A percentile compares a stretch with the other conserved stretches of the same genome.
Conservation (phyloP, 2,797 vertebrate species). For the Sebastes goodei region DNA sequence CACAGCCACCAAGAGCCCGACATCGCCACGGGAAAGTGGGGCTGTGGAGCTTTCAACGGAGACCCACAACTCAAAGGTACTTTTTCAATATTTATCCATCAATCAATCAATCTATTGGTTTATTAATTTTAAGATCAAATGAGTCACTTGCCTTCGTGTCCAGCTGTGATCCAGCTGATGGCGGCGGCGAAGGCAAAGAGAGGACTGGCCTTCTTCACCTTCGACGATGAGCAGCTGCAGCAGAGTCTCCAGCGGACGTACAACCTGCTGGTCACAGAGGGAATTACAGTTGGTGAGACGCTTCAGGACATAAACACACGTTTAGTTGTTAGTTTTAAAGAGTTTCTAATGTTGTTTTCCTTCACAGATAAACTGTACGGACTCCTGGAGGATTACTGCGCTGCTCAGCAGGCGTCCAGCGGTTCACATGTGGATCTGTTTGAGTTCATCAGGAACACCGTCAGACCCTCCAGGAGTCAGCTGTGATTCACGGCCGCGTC, state of each 20-base stretch:
- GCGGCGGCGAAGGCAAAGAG: constrained; percentile 67
- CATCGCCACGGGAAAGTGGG: constrained; percentile 84
- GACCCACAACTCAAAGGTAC: constrained; percentile 83
- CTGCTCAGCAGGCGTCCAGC: fast-evolving
- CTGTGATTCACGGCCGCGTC: constrained; percentile 23
- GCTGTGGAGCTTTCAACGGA: constrained; percentile 80
- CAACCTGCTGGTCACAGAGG: constrained; percentile 44
- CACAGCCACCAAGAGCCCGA: constrained; percentile 4
- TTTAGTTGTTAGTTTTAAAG: not conserved
- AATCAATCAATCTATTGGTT: not conserved
- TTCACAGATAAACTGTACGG: constrained; percentile 58
- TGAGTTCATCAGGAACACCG: constrained; percentile 21
- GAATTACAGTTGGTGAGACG: constrained; percentile 70
- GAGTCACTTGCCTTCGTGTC: fast-evolving
- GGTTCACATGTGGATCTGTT: constrained; percentile 34
- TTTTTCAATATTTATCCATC: not conserved
- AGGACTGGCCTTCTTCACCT: constrained; percentile 80
- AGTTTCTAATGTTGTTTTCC: fast-evolving
- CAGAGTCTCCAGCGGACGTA: constrained; percentile 37
- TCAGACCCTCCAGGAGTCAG: not conserved
- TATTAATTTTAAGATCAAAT: not conserved
- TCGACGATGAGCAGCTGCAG: constrained; percentile 21
- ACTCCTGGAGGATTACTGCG: constrained; percentile 55
- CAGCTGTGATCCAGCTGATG: constrained; percentile 85
- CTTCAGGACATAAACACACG: fast-evolving